Base-by-base conservation (phyloP, 2,113 vertebrate genomes). In the Antechinus flavipes region DNA sequence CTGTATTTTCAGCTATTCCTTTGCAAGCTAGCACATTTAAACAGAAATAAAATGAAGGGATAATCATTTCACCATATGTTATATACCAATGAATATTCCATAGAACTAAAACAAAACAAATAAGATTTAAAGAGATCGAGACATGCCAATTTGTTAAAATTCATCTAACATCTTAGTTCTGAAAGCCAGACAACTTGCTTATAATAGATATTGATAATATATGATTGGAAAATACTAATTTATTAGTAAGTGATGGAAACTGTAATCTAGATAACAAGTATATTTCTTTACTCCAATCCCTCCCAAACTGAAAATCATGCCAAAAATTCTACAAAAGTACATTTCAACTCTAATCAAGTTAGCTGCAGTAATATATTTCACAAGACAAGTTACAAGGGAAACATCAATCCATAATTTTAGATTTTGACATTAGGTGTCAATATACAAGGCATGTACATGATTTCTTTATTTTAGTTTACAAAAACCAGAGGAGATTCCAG, bases 71-170 rank as follows among this genome's bases (percentile, higher is more conserved):
- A 96, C 68, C n/a, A 94, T 93, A 94, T 76, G 10, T 5, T 42
- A 94, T 55, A 90, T 46, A 46, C 54, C 6, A 52, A 11, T 54
- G 42, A 93, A 95, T 91, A 96, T 94, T 95, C 54, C 16, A 93
- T 22, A 58, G n/a, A 95, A 92, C 93, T 97, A 95, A 95, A 49
- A 93, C 19, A 93, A 95, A 96, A 58, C 19, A 93, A 94, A 19
- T 14, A 94, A 16, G n/a, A 47, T 94, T 91, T 84, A 61, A 53
- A 94, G n/a, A 96, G 91, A 53, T 46, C 97, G 56, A 91, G 14
- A 90, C 55, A 96, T 27, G 93, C 90, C 76, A 97, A 84, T 93
- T 97, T 90, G 19, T 90, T 92, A 94, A 97, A 92, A 93, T 91
- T 46, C 1, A 54, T 93, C 54, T 61, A 16, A 68, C 14, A 68